A percentile compares a stretch with the other conserved stretches of the same genome.
Evolutionary conservation across 1,140 invertebrate genomes (phyloP).

Genomic region (Hirudo medicinalis): DNA sequence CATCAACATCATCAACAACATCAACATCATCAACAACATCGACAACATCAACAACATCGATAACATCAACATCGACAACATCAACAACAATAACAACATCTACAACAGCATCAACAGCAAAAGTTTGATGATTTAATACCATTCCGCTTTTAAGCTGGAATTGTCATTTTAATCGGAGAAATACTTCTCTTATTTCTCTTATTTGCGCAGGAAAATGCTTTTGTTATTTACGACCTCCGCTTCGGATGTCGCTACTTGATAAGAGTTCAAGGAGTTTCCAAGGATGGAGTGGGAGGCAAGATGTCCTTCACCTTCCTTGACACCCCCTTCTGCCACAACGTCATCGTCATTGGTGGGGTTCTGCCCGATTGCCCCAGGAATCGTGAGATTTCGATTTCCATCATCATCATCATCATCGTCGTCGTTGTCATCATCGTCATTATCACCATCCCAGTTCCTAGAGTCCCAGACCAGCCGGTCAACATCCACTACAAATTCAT

Average conservation of each 20-base stretch:
- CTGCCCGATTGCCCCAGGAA: constrained; percentile 24
- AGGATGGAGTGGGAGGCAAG: constrained; percentile 13
- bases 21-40: too few species aligned
- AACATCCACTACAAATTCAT: constrained; percentile 22
- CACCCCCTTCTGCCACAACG: constrained; percentile 22
- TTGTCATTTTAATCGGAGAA: too few species aligned
- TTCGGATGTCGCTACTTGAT: constrained; percentile 25
- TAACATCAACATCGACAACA: too few species aligned
- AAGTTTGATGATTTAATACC: too few species aligned
- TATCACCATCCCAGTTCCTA: constrained; percentile 15
- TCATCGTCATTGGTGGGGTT: constrained; percentile 19
- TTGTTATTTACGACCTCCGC: constrained; percentile 25
- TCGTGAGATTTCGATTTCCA: constrained; percentile 17
- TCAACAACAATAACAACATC: too few species aligned
- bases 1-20: too few species aligned
- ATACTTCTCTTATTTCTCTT: background rate
- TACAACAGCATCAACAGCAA: too few species aligned
- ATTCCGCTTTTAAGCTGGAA: too few species aligned
- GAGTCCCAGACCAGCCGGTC: constrained; percentile 19
- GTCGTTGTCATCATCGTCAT: too few species aligned
- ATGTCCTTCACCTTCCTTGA: constrained; percentile 14
- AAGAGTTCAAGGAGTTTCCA: constrained; percentile 19
- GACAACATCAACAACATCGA: too few species aligned
- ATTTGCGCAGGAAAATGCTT: constrained; percentile 18
- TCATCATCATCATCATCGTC: background rate